phyloP scores from a whole-genome alignment of 2,113 vertebrate genomes.

The Salvelinus namaycush region DNA sequence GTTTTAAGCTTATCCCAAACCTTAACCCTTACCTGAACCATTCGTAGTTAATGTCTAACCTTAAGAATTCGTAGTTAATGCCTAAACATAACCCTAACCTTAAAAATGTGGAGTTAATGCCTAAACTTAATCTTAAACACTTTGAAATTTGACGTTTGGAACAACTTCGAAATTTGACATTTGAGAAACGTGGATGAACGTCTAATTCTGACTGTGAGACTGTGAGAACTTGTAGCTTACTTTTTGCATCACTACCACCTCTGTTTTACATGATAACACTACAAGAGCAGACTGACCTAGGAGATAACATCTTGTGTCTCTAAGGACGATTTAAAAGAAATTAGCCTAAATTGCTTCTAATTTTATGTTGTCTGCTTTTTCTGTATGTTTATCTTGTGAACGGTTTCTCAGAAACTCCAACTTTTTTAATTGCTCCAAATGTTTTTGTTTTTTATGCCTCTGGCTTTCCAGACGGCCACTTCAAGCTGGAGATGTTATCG shows the following conservation, averaged over 20 bases:
- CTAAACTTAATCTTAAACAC: too few relatives aligned
- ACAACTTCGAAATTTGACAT: too few relatives aligned
- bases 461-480: conserved; percentile 79
- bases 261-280: conserved; percentile 62
- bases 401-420: conserved; percentile 76
- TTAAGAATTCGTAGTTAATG: too few relatives aligned
- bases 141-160: too few relatives aligned
- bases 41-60: too few relatives aligned
- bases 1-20: too few relatives aligned
- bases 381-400: conserved; percentile 78
- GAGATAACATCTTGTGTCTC: conserved; percentile 74
- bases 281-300: conserved; percentile 65
- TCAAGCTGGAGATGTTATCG: conserved; percentile 88
- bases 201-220: too few relatives aligned
- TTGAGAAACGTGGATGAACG: too few relatives aligned
- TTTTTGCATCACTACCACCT: conserved; percentile 56
- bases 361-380: conserved; percentile 78
- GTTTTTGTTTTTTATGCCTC: conserved; percentile 39
- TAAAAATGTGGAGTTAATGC: too few relatives aligned
- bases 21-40: too few relatives aligned
- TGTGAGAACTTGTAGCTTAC: neutral
- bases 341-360: conserved; percentile 73
- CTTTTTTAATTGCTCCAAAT: conserved; percentile 74
- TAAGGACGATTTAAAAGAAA: conserved; percentile 73
- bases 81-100: too few relatives aligned